Conservation (phyloP, 2,797 vertebrate genomes). For the Sebastes aleutianus region DNA sequence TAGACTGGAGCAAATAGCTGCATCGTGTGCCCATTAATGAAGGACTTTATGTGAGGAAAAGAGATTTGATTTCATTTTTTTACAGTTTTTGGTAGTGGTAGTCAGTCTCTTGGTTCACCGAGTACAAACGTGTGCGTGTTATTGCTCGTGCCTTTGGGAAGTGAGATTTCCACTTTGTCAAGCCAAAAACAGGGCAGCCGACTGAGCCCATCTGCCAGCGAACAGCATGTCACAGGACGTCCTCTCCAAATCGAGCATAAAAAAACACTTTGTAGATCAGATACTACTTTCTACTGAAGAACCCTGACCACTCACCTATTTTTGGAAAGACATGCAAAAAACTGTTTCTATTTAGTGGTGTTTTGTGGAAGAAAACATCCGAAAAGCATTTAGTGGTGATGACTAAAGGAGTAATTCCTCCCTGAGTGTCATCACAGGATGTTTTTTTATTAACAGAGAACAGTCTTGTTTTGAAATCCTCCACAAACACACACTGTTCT, state of each 20-base stretch:
- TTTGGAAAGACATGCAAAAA: not conserved
- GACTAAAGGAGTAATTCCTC: no score
- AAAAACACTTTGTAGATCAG: not conserved
- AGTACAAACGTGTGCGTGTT: not conserved
- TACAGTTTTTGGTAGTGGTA: no score
- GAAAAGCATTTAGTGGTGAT: not conserved
- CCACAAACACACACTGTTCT: conserved; percentile 3
- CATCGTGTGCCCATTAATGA: not conserved
- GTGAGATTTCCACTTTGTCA: conserved; percentile 5
- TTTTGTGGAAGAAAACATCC: not conserved
- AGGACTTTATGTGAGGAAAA: no score
- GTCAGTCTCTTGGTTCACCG: not conserved
- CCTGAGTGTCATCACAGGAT: not conserved
- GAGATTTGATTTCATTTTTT: no score
- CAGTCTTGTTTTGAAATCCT: not conserved
- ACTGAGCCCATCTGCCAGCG: conserved; percentile 27
- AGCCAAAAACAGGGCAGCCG: not conserved
- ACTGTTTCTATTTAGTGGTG: not conserved
- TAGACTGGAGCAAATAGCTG: not conserved
- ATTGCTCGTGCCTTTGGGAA: not conserved
- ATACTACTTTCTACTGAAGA: not conserved
- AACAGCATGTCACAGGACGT: conserved; percentile 8
- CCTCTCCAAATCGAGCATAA: not conserved
- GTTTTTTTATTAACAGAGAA: not conserved
- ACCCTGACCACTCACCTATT: no score